Percentiles rank a stretch among this genome's conserved stretches.
phyloP scores from a whole-genome alignment of 2,797 vertebrate species.

The Choloepus didactylus region DNA sequence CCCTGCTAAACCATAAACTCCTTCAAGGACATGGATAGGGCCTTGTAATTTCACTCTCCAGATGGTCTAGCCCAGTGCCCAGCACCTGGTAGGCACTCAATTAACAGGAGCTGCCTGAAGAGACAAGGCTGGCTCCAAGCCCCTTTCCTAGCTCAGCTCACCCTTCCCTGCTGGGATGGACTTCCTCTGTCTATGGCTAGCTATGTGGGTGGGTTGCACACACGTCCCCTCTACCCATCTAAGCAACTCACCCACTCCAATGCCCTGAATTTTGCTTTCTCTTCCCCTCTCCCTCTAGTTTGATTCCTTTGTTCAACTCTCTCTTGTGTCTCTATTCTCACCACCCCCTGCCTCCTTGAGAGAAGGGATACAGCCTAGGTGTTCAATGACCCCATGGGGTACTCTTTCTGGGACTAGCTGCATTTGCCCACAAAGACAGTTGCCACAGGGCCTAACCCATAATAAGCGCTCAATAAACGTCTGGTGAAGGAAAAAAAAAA shows the following conservation, averaged over 20 bases:
- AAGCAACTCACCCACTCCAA: not conserved
- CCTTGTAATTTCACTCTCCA: not conserved
- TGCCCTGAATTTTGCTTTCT: slow-evolving; percentile 28
- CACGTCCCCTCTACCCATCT: not conserved
- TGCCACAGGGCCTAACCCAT: too few relatives aligned
- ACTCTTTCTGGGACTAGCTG: not conserved
- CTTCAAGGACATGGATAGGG: not conserved
- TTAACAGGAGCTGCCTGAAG: not conserved
- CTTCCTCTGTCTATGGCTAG: not conserved
- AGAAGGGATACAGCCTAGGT: not conserved
- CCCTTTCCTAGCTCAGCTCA: not conserved
- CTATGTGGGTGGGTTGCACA: not conserved
- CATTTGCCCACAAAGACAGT: not conserved
- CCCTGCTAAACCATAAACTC: not conserved
- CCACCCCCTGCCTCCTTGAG: not conserved
- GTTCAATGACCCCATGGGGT: not conserved
- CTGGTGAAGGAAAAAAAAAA: too few relatives aligned
- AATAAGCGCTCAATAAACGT: not conserved
- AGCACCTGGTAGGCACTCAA: not conserved
- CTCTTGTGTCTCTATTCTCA: not conserved
- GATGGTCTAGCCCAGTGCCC: not conserved
- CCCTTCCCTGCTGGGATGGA: not conserved
- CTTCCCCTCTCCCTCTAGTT: not conserved
- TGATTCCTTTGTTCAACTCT: not conserved
- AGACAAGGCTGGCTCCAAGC: not conserved